A percentile compares a stretch with the other conserved stretches of the same genome.
These are phyloP conservation scores for Reticulitermes lucifugus DNA, from an alignment of 2,888 invertebrate genomes.

Conservation along the genomic window DNA sequence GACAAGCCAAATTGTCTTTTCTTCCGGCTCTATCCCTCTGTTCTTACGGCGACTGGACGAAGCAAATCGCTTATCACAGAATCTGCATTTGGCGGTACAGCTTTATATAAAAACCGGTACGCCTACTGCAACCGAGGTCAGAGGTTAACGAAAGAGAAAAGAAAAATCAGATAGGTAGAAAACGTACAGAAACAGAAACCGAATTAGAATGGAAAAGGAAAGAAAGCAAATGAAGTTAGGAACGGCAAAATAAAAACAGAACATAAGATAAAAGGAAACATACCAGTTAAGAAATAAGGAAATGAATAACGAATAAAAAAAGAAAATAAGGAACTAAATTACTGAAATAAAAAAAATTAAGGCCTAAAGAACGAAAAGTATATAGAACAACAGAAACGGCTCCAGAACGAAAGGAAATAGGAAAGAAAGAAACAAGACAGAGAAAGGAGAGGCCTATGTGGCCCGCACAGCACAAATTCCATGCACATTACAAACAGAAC, in stretches of 20 bases:
- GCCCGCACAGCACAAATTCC: not conserved
- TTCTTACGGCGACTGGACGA: too few relatives aligned
- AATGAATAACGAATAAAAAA: not conserved
- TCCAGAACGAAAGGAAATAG: not conserved
- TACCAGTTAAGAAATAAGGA: not conserved
- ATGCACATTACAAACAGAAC: not conserved
- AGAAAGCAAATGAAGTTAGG: not conserved
- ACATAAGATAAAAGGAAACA: not conserved
- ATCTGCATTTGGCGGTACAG: too few relatives aligned
- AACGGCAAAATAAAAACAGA: not conserved
- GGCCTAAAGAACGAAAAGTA: not conserved
- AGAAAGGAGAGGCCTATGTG: not conserved
- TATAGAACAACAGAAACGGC: not conserved
- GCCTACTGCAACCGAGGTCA: too few relatives aligned
- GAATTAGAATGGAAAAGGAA: not conserved
- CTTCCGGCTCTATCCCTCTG: too few relatives aligned
- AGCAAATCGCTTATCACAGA: too few relatives aligned
- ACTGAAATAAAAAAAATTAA: not conserved
- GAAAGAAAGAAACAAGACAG: not conserved
- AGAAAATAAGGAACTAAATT: not conserved
- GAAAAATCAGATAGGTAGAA: not conserved
- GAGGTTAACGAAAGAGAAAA: not conserved
- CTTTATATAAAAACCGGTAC: too few relatives aligned
- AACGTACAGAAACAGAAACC: not conserved
- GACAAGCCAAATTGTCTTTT: not conserved